Percentiles rank a stretch among this genome's conserved stretches.
phyloP scores from a whole-genome alignment of 2,797 vertebrate species.

The Phrynocephalus forsythii region DNA sequence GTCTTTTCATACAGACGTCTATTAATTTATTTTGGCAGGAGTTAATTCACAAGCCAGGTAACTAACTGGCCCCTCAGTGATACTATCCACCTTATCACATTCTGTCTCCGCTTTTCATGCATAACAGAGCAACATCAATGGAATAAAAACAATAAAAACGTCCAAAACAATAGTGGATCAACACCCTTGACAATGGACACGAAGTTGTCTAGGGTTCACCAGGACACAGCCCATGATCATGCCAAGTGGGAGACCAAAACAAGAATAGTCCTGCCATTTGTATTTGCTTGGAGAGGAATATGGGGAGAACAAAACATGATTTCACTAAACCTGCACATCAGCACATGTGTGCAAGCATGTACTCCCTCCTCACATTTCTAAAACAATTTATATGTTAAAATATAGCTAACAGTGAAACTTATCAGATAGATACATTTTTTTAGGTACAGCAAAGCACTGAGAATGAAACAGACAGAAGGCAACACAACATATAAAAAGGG shows the following conservation, averaged over 20 bases:
- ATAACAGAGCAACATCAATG: not conserved
- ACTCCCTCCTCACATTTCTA: no score
- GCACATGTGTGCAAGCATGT: not conserved
- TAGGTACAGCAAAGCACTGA: constrained; percentile 11
- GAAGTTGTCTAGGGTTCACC: no score
- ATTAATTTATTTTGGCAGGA: no score
- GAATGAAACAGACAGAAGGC: constrained; percentile 11
- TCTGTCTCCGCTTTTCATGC: not conserved
- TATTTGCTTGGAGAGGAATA: not conserved
- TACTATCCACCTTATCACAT: not conserved
- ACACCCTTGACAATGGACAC: no score
- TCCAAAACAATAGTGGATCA: no score
- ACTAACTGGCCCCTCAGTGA: not conserved
- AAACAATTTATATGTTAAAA: not conserved
- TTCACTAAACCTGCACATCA: not conserved
- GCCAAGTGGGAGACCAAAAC: not conserved
- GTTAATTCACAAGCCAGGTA: not conserved
- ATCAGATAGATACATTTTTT: not conserved
- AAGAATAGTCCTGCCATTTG: not conserved
- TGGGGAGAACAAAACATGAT: not conserved
- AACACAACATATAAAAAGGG: not conserved
- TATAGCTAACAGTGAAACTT: not conserved
- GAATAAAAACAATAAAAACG: no score
- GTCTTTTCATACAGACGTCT: no score
- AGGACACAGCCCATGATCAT: no score